Conservation (phyloP, 2,113 vertebrate species). For the Sebastes fasciatus region DNA sequence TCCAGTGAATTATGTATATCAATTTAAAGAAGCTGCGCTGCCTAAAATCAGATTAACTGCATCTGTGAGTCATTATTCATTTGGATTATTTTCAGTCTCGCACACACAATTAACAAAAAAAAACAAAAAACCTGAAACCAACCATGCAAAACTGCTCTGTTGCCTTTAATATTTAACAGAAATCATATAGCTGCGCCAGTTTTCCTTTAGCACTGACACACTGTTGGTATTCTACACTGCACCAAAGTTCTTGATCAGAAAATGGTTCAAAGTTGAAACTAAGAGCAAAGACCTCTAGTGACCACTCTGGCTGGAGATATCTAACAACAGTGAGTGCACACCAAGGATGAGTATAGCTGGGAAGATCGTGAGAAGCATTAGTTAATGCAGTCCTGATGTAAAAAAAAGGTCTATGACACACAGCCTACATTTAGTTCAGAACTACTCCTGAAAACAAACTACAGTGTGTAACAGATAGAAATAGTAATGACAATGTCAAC, state of each 20-base stretch:
- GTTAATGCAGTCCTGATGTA: constrained; percentile 24
- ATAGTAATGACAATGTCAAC: background rate
- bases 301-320: background rate
- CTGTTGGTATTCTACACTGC: background rate
- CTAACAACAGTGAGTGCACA: background rate
- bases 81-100: constrained; percentile 4
- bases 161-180: constrained; percentile 12
- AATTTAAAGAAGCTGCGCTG: constrained; percentile 18
- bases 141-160: background rate
- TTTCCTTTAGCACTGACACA: background rate
- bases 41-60: constrained; percentile 36
- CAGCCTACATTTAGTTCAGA: background rate
- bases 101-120: background rate
- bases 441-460: background rate
- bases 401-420: constrained; percentile 2
- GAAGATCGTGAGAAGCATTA: constrained; percentile 15
- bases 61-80: constrained; percentile 35
- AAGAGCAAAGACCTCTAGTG: constrained; percentile 3
- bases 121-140: background rate
- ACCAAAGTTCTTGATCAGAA: background rate
- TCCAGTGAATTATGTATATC: constrained; percentile 28
- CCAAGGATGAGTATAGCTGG: background rate
- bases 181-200: background rate
- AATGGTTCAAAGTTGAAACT: constrained; percentile 1
- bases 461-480: no score